Conservation (phyloP, 2,113 vertebrate species). For the Lynx canadensis region DNA sequence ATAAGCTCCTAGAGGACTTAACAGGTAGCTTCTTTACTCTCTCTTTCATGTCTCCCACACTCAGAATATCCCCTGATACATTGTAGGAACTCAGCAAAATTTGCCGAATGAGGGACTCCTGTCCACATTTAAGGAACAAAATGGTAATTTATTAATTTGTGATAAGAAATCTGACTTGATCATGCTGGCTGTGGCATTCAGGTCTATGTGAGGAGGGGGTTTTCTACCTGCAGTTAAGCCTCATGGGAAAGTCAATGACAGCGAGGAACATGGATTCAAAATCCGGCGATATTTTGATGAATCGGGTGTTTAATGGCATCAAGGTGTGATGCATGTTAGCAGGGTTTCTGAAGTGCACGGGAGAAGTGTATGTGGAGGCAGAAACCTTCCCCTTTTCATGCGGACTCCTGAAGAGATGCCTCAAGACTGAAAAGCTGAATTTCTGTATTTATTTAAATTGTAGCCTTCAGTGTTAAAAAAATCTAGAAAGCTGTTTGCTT, state of each 20-base stretch:
- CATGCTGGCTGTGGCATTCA: not conserved
- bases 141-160: not conserved
- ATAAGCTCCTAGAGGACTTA: not conserved
- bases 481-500: not conserved
- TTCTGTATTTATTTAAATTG: not conserved
- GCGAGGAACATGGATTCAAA: not conserved
- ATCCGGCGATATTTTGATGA: not conserved
- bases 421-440: not conserved
- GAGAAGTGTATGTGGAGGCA: not conserved
- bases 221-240: not conserved
- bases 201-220: not conserved
- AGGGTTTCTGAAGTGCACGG: not conserved
- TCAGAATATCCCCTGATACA: not conserved
- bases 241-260: not conserved
- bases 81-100: not conserved
- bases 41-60: not conserved
- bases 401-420: not conserved
- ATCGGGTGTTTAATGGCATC: not conserved
- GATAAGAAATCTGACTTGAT: not conserved
- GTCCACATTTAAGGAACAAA: not conserved
- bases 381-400: not conserved
- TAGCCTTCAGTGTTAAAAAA: not conserved
- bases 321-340: rapidly evolving
- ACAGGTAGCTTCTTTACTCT: not conserved
- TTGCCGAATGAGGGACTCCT: not conserved